These are phyloP conservation scores for Miniopterus natalensis DNA, from an alignment of 2,113 vertebrate species.

Conservation along the genomic window DNA sequence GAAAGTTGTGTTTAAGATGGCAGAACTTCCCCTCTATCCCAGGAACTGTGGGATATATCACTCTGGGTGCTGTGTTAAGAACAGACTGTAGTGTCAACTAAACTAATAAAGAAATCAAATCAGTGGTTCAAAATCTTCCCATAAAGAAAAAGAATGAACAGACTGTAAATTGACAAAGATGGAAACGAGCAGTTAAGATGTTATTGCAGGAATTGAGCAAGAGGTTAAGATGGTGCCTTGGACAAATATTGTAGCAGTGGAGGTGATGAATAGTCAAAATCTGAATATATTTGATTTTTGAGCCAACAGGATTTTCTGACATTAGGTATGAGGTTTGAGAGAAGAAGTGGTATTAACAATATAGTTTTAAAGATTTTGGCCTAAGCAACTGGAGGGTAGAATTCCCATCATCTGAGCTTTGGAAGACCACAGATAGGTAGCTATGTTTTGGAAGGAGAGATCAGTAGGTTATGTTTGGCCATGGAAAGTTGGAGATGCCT, in stretches of 20 bases:
- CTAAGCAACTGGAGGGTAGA: neutral
- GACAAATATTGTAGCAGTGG: neutral
- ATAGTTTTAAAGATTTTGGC: neutral
- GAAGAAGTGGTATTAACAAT: neutral
- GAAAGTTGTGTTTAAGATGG: neutral
- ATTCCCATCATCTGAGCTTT: neutral
- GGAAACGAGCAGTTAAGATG: neutral
- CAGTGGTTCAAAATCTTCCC: neutral
- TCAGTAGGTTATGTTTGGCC: neutral
- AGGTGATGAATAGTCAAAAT: neutral
- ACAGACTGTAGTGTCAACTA: neutral
- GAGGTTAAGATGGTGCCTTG: neutral
- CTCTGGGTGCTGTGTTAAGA: neutral
- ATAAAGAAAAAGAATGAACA: neutral
- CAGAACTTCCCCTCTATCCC: fast-evolving
- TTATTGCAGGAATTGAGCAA: neutral
- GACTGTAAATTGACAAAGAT: neutral
- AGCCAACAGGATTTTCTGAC: neutral
- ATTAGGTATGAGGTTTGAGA: neutral
- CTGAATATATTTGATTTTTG: conserved; percentile 33
- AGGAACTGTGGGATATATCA: neutral
- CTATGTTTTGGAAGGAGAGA: neutral
- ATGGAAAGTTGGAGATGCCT: neutral
- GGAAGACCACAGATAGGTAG: neutral
- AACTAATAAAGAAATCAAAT: neutral